These are phyloP conservation scores for Dicentrarchus labrax DNA, from an alignment of 2,113 vertebrate genomes.

Conservation along the genomic window DNA sequence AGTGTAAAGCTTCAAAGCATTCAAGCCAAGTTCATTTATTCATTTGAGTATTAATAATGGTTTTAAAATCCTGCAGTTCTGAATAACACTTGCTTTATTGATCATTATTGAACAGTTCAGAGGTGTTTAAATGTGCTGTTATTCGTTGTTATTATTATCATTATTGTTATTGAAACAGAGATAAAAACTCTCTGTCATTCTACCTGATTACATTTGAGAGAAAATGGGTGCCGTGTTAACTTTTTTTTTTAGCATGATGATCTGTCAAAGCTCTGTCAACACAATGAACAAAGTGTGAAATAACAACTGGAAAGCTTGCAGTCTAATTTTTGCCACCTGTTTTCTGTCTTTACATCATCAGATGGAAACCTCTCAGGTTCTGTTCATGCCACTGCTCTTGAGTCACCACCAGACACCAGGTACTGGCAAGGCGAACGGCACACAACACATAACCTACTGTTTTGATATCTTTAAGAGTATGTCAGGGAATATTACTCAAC, in stretches of 20 bases:
- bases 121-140: neutral
- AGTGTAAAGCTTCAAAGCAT: neutral
- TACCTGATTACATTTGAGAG: neutral
- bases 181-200: neutral
- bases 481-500: conserved; percentile 17
- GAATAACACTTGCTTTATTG: neutral
- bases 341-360: conserved; percentile 61
- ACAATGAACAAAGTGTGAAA: conserved; percentile 36
- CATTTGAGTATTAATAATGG: neutral
- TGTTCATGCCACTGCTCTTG: conserved; percentile 47
- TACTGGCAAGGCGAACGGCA: conserved; percentile 31
- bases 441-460: conserved; percentile 15
- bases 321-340: conserved; percentile 55
- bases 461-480: conserved; percentile 9
- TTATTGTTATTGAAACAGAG: neutral
- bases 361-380: conserved; percentile 37
- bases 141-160: neutral
- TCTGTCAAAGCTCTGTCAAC: conserved; percentile 53
- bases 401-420: conserved; percentile 35
- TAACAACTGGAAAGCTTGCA: conserved; percentile 34
- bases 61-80: neutral
- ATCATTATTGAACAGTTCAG: neutral
- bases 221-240: conserved; percentile 7
- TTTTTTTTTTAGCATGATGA: neutral
- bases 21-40: neutral